phyloP scores from a whole-genome alignment of 2,113 vertebrate species.

The Diadophis punctatus region DNA sequence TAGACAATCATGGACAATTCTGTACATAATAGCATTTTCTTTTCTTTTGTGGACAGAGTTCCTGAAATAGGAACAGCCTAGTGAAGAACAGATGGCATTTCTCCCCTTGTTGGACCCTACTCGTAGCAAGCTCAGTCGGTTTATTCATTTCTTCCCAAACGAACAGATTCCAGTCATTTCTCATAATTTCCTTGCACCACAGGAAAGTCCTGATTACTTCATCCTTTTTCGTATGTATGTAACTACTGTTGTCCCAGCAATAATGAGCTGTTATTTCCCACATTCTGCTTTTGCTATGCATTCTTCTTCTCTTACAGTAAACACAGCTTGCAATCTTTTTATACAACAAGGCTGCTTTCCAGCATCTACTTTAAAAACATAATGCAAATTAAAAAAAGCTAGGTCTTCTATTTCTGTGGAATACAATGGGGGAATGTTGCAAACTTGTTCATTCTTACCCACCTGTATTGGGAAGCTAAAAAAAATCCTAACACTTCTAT shows the following conservation, averaged over 20 bases:
- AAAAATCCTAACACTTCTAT: slow-evolving; percentile 46
- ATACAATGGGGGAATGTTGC: not conserved
- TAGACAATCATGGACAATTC: not conserved
- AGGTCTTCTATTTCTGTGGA: slow-evolving; percentile 19
- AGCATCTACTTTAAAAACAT: slow-evolving; percentile 48
- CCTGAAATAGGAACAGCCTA: not conserved
- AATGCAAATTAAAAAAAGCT: not conserved
- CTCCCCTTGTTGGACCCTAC: not conserved
- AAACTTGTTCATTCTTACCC: slow-evolving; percentile 40
- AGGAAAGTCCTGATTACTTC: slow-evolving; percentile 52
- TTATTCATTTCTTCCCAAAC: slow-evolving; percentile 27
- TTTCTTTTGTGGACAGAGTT: not conserved
- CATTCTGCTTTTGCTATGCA: slow-evolving; percentile 56
- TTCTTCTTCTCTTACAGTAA: slow-evolving; percentile 61
- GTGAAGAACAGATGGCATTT: not conserved
- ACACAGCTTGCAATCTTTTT: slow-evolving; percentile 41
- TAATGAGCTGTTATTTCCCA: slow-evolving; percentile 53
- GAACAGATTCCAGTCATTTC: slow-evolving; percentile 39
- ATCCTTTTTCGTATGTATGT: not conserved
- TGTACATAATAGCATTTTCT: not conserved
- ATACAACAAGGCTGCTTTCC: slow-evolving; percentile 48
- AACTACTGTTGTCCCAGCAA: slow-evolving; percentile 44
- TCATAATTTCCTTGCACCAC: slow-evolving; percentile 29
- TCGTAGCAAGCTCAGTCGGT: not conserved
- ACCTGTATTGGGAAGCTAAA: slow-evolving; percentile 44